Conservation (phyloP, 1,140 invertebrate species). For the Anadara kagoshimensis region DNA sequence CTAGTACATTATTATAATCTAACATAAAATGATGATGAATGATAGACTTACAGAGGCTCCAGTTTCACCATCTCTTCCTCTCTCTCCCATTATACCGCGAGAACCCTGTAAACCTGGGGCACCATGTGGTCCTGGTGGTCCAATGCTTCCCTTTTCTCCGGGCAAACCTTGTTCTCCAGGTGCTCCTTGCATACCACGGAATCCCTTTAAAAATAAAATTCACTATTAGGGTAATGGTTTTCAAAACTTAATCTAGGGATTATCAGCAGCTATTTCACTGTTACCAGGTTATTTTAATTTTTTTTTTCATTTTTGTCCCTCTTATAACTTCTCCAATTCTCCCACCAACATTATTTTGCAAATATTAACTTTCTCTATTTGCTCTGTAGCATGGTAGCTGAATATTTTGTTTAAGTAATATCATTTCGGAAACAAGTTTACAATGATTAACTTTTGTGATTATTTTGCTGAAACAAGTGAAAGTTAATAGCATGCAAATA, state of each 20-base stretch:
- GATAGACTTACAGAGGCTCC: constrained; percentile 74
- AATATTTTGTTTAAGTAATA: too few relatives aligned
- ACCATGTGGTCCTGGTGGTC: constrained; percentile 87
- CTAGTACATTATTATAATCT: not conserved
- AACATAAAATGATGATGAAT: not conserved
- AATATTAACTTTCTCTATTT: too few relatives aligned
- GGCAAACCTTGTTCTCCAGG: constrained; percentile 54
- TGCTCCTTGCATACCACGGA: constrained; percentile 56
- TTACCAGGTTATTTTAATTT: not conserved
- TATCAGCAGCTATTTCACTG: not conserved
- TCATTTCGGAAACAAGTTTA: too few relatives aligned
- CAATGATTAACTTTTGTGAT: too few relatives aligned
- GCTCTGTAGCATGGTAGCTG: too few relatives aligned
- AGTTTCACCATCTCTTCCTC: constrained; percentile 80
- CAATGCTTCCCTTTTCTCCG: constrained; percentile 79
- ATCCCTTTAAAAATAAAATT: constrained; percentile 47
- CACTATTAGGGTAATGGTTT: not conserved
- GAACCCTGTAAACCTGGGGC: constrained; percentile 87
- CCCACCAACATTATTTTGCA: too few relatives aligned
- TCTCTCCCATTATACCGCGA: constrained; percentile 85
- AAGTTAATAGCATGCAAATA: too few relatives aligned
- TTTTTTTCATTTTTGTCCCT: too few relatives aligned
- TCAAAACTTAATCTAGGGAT: not conserved
- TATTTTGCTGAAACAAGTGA: too few relatives aligned
- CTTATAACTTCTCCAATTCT: too few relatives aligned